Conservation (phyloP, 2,888 invertebrate genomes). For the Lithophane leautieri region DNA sequence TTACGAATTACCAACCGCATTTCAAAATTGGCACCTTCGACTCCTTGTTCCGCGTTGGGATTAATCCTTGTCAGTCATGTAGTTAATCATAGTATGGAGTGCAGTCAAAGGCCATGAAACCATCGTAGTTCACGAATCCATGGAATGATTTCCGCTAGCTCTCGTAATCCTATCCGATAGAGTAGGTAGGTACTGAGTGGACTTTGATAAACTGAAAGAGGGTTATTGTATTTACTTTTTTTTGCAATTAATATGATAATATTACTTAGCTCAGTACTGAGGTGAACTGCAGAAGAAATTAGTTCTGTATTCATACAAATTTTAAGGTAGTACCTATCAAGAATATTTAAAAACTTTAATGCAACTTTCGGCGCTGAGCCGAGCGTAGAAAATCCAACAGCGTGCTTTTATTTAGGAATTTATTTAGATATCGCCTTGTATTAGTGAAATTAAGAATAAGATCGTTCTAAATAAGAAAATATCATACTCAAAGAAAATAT, state of each 20-base stretch:
- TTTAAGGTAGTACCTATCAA: neutral
- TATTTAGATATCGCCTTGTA: neutral
- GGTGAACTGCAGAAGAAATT: neutral
- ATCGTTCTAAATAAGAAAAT: neutral
- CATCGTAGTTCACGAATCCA: conserved; percentile 22
- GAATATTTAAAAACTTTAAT: neutral
- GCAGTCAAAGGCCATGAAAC: conserved; percentile 31
- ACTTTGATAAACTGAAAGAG: conserved; percentile 4
- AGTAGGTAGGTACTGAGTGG: neutral
- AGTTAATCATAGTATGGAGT: neutral
- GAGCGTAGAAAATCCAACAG: neutral
- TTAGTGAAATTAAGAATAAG: neutral
- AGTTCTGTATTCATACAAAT: neutral
- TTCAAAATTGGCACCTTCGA: neutral
- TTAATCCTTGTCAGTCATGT: conserved; percentile 11
- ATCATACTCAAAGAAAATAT: neutral
- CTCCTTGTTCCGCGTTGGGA: neutral
- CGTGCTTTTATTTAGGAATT: neutral
- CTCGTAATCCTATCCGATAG: conserved; percentile 2
- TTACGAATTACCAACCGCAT: neutral
- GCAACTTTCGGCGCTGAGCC: too few relatives aligned
- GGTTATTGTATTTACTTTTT: conserved; percentile 3
- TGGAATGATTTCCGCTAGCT: neutral
- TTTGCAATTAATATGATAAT: neutral
- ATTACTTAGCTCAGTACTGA: neutral